Evolutionary conservation across 2,797 vertebrate species (phyloP).

Genomic region (Peromyscus aztecus): DNA sequence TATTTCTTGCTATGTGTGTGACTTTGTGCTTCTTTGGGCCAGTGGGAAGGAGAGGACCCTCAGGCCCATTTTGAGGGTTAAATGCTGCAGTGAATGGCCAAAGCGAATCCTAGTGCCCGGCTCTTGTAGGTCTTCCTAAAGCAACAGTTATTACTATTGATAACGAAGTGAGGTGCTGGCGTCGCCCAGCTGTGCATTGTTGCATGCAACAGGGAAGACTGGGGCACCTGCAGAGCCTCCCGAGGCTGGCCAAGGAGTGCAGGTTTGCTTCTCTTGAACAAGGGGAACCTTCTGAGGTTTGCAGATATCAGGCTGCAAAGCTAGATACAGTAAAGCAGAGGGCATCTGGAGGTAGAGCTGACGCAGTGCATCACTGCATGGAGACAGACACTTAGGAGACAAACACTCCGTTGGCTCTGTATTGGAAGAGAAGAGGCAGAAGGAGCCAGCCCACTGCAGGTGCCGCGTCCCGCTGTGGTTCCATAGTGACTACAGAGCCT

Average conservation of each 20-base stretch:
- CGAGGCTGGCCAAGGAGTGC: background rate
- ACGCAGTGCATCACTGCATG: background rate
- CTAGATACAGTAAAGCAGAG: background rate
- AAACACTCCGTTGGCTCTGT: background rate
- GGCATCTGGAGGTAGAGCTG: background rate
- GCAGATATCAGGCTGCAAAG: background rate
- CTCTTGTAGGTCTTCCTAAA: background rate
- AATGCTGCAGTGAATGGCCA: background rate
- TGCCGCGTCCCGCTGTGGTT: background rate
- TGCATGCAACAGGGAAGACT: background rate
- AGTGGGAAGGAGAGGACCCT: background rate
- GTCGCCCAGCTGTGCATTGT: background rate
- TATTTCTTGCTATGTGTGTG: background rate
- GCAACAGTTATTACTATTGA: accelerated
- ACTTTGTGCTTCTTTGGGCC: background rate
- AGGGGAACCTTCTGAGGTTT: background rate
- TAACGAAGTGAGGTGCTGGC: accelerated
- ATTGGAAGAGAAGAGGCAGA: background rate
- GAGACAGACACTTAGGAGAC: background rate
- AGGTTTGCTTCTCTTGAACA: constrained; percentile 28
- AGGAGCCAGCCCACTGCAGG: background rate
- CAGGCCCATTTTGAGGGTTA: background rate
- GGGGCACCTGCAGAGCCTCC: background rate
- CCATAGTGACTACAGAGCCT: background rate
- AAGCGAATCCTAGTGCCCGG: background rate